Evolutionary conservation across 2,797 vertebrate genomes (phyloP), one percentile per base, ranked within the genome.

Genomic region (Trachurus trachurus): DNA sequence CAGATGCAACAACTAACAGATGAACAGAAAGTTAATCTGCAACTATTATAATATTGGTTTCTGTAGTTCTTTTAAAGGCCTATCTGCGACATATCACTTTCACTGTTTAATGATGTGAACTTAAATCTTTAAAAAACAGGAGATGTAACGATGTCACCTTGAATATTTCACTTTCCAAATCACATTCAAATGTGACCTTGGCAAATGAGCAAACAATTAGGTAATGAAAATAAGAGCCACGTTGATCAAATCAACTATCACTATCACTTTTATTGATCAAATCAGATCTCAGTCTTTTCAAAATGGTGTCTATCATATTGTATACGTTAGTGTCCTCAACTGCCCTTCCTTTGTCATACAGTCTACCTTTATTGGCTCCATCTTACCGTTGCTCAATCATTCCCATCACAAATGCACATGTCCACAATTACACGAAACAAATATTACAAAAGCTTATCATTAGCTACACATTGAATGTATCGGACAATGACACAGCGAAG

Each of bases 371-470:
- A 56, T 5, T 8, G 1, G 9, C 9, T 34, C 29, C 0, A 59
- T 2, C 1, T n/a, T 9, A 19, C 0, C 0, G 1, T 13, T 11
- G 0, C 0, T 1, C 22, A 19, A 16, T 16, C 15, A 11, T 8
- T 4, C 3, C 0, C 12, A 4, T 10, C 1, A 9, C 3, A 34
- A 21, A 39, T 16, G 12, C 2, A 21, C 26, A 37, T 17, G 44
- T 39, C 0, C 9, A 49, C 16, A 39, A 50, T 11, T 17, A 10
- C 6, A 11, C 0, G 4, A 31, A 39, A 49, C n/a, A 2, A 13
- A 54, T 31, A 40, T 39, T 8, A 5, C 1, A 37, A 44, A 7
- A 34, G 7, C 7, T 53, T 16, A 49, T 57, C 0, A 8, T 21
- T 52, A n/a, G n/a, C n/a, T n/a, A 16, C 4, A 5, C 31, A 7